Base-by-base conservation (phyloP, 2,888 invertebrate species). In the Frankliniella fusca region DNA sequence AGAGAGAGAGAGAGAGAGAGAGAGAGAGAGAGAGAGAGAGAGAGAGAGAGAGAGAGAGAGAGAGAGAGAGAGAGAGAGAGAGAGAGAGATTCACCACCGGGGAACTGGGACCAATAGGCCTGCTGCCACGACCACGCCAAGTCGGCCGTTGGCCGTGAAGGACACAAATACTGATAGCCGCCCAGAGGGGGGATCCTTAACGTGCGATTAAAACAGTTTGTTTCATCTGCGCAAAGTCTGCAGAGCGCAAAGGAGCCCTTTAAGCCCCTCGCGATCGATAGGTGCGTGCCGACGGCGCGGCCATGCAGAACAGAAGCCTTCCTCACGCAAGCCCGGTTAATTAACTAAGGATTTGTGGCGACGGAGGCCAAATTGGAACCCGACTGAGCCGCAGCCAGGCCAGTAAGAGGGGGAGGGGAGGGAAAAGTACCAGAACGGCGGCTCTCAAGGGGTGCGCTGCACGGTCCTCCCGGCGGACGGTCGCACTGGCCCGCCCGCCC, bases 1-100 rank as follows among this genome's bases (percentile, higher is more conserved):
- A 54, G 54, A 54, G 54, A 54, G 54, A 54, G 54, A 54, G 54
- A 54, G 54, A 54, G 54, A 54, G 54, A 54, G 54, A 54, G 54
- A 54, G 54, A 54, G 54, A 54, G 54, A 54, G 15, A 54, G 54
- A 54, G 54, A 54, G 54, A 54, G 15, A 54, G 54, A 54, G 54
- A 54, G 54, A 54, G 54, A 54, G 54, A 54, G 54, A 54, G 54
- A 54, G 15, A 54, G 54, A 54, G 54, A 54, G 54, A 54, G 54
- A 54, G 18, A 54, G 54, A 54, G 54, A 7, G 54, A 7, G 54
- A 7, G 15, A 7, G 15, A 54, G 54, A 54, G 54, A 54, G 54
- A 54, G 18, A 54, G 54, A 54, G 54, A 7, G 54, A 7, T n/a
- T n/a, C n/a, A n/a, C n/a, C n/a, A n/a, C n/a, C n/a, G n/a, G 54